A percentile compares a stretch with the other conserved stretches of the same genome.
These are phyloP conservation scores for Aphodius sticticus DNA, from an alignment of 2,888 invertebrate species.

Conservation along the genomic window DNA sequence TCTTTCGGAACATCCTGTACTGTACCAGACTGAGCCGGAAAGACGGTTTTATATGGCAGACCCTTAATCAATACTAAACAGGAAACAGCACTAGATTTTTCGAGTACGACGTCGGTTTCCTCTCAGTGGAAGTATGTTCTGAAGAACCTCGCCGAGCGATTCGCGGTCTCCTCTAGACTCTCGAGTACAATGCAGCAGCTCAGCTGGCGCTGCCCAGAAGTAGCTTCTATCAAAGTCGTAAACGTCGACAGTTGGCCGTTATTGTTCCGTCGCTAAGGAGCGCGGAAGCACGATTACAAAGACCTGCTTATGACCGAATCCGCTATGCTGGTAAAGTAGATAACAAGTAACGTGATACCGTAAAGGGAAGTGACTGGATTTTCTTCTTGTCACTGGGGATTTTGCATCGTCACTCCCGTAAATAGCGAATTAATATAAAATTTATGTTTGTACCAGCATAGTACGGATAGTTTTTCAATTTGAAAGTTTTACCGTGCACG, in stretches of 20 bases:
- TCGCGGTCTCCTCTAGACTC: neutral
- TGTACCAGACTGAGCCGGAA: neutral
- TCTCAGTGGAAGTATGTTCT: neutral
- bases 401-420: neutral
- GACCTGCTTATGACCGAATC: neutral
- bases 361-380: neutral
- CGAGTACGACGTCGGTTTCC: neutral
- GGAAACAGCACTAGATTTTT: neutral
- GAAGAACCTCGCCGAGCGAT: neutral
- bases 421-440: neutral
- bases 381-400: neutral
- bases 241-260: neutral
- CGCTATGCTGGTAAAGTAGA: neutral
- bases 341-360: neutral
- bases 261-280: neutral
- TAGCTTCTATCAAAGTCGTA: neutral
- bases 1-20: neutral
- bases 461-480: too few relatives aligned
- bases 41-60: neutral
- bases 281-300: neutral
- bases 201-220: neutral
- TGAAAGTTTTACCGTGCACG: too few relatives aligned
- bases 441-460: too few relatives aligned
- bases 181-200: neutral
- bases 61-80: conserved; percentile 4